Evolutionary conservation across 2,888 invertebrate species (phyloP).

Genomic region (Lamproptera curius): DNA sequence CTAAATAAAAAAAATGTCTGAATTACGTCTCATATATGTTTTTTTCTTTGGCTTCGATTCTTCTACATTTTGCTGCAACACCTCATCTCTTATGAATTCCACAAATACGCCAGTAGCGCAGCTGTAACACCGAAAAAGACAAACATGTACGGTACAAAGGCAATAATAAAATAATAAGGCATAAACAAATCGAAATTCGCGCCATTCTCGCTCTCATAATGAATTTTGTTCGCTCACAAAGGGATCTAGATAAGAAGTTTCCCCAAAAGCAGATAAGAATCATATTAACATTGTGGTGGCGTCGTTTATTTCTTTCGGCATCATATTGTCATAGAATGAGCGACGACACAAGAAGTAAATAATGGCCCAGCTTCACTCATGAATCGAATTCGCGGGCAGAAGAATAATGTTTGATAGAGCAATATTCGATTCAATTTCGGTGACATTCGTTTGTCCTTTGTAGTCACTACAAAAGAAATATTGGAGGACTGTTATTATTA

Average conservation of each 20-base stretch:
- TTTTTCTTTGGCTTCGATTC: too few relatives aligned
- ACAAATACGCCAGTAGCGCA: slow-evolving; percentile 18
- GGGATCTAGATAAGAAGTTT: slow-evolving; percentile 15
- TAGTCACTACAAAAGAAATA: slow-evolving; percentile 21
- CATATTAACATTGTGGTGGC: slow-evolving; percentile 35
- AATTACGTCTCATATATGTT: background rate
- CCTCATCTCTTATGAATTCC: slow-evolving; percentile 6
- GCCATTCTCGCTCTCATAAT: slow-evolving; percentile 28
- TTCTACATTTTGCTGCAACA: slow-evolving; percentile 4
- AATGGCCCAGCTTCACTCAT: slow-evolving; percentile 25
- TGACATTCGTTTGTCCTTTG: slow-evolving; percentile 13
- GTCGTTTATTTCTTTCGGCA: slow-evolving; percentile 31
- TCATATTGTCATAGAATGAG: slow-evolving; percentile 26
- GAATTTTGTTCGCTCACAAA: slow-evolving; percentile 31
- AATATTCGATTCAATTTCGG: slow-evolving; percentile 7
- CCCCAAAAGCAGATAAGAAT: slow-evolving; percentile 32
- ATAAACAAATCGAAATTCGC: slow-evolving; percentile 37
- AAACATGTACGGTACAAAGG: slow-evolving; percentile 30
- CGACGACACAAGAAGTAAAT: slow-evolving; percentile 25
- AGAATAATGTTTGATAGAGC: slow-evolving; percentile 9
- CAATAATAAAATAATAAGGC: too few relatives aligned
- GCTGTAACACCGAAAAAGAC: slow-evolving; percentile 25
- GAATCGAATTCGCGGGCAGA: slow-evolving; percentile 21
- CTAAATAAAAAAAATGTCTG: too few relatives aligned
- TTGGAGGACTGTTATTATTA: too few relatives aligned